phyloP scores from a whole-genome alignment of 1,140 invertebrate species.

The Drosophila virilis region DNA sequence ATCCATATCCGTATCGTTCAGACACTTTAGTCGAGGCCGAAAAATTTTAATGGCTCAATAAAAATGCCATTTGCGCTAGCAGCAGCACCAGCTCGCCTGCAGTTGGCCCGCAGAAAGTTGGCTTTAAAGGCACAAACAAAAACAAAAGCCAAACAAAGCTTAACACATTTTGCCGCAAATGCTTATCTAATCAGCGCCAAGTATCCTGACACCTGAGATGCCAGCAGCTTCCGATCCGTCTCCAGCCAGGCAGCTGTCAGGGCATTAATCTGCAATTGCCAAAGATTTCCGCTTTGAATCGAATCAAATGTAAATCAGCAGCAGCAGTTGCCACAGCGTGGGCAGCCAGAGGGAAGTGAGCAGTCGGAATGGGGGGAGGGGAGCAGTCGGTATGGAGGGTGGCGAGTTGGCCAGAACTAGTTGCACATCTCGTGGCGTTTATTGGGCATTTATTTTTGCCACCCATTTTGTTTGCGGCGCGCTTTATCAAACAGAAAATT shows the following conservation, averaged over 20 bases:
- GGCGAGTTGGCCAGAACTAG: slow-evolving; percentile 62
- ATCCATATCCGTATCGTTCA: slow-evolving; percentile 22
- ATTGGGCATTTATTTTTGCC: slow-evolving; percentile 64
- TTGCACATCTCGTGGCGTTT: slow-evolving; percentile 63
- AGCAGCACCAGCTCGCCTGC: neutral
- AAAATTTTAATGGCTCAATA: slow-evolving; percentile 83
- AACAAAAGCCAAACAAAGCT: slow-evolving; percentile 82
- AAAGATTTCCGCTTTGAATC: slow-evolving; percentile 75
- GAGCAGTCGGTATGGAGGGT: too few relatives aligned
- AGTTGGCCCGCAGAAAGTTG: slow-evolving; percentile 61
- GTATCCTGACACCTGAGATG: slow-evolving; percentile 80
- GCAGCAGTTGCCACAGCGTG: slow-evolving; percentile 6
- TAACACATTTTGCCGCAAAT: slow-evolving; percentile 77
- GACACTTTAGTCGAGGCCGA: slow-evolving; percentile 55
- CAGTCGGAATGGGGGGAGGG: slow-evolving; percentile 4
- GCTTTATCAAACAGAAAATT: slow-evolving; percentile 82
- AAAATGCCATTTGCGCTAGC: slow-evolving; percentile 77
- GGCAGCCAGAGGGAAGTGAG: neutral
- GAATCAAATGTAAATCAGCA: slow-evolving; percentile 80
- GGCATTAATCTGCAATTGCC: slow-evolving; percentile 82
- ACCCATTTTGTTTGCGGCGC: slow-evolving; percentile 79
- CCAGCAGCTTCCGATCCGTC: slow-evolving; percentile 35
- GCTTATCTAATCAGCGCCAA: slow-evolving; percentile 82
- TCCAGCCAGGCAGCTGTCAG: slow-evolving; percentile 56
- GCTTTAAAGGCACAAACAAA: slow-evolving; percentile 67